phyloP scores from a whole-genome alignment of 2,888 invertebrate species.

The Agelastica alni region DNA sequence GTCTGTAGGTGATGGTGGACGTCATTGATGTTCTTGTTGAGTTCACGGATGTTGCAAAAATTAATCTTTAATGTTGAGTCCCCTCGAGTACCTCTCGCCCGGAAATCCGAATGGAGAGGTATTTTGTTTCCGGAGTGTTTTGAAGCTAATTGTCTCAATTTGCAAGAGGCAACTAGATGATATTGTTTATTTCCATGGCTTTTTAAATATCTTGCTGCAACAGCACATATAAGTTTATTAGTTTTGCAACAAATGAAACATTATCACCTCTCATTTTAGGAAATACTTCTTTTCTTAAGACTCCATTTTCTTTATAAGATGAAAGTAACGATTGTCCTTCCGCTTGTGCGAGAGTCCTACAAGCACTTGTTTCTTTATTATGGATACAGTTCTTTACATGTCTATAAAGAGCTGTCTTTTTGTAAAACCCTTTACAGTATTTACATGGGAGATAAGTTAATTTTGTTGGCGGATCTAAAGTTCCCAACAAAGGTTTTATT shows the following conservation, averaged over 20 bases:
- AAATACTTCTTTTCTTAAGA: not conserved
- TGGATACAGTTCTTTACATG: not conserved
- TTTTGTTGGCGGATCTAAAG: not conserved
- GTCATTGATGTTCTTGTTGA: too few relatives aligned
- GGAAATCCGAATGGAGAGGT: too few relatives aligned
- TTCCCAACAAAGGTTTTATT: not conserved
- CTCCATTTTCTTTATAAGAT: not conserved
- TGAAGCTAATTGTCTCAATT: slow-evolving; percentile 22
- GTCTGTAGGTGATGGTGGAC: too few relatives aligned
- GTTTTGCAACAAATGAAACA: slow-evolving; percentile 1
- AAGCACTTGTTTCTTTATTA: not conserved
- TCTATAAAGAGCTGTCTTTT: slow-evolving; percentile 1
- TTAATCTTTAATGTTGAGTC: too few relatives aligned
- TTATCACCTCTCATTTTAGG: not conserved
- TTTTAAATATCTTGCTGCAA: slow-evolving; percentile 21
- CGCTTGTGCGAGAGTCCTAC: not conserved
- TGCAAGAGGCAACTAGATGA: slow-evolving; percentile 10
- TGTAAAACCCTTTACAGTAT: slow-evolving; percentile 17
- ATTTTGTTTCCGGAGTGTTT: too few relatives aligned
- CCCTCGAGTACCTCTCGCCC: too few relatives aligned
- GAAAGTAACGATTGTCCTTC: slow-evolving; percentile 3
- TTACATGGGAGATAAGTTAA: not conserved
- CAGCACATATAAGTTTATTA: slow-evolving; percentile 16
- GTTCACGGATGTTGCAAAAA: too few relatives aligned
- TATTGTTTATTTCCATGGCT: slow-evolving; percentile 22